Percentiles rank a stretch among this genome's conserved stretches.
These are phyloP conservation scores for Drosophila burlai DNA, from an alignment of 1,140 invertebrate species.

Conservation along the genomic window DNA sequence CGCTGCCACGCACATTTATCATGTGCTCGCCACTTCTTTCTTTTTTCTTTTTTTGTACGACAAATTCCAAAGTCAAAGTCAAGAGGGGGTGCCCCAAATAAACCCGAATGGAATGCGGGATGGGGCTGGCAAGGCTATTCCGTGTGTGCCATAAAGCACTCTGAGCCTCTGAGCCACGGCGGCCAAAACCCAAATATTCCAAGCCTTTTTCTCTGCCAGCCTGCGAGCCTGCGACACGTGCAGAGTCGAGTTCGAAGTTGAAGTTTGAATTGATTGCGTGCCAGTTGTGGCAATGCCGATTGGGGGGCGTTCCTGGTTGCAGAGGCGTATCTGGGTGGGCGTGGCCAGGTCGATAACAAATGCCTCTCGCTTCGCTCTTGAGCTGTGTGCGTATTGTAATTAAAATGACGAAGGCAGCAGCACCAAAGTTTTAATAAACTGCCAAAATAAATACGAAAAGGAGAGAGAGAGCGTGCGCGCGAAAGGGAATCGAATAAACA, in stretches of 20 bases:
- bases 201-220: constrained; percentile 15
- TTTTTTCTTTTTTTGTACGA: constrained; percentile 23
- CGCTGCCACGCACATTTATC: constrained; percentile 63
- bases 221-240: constrained; percentile 42
- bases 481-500: constrained; percentile 42
- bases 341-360: constrained; percentile 39
- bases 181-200: constrained; percentile 16
- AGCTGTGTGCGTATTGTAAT: constrained; percentile 62
- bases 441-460: constrained; percentile 69
- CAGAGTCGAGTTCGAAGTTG: constrained; percentile 54
- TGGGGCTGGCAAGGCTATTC: constrained; percentile 21
- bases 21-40: constrained; percentile 40
- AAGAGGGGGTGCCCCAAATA: constrained; percentile 33
- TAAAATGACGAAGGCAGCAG: constrained; percentile 73
- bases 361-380: constrained; percentile 29
- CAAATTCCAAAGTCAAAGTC: constrained; percentile 69
- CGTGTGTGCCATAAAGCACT: constrained; percentile 47
- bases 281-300: constrained; percentile 69
- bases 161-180: constrained; percentile 2
- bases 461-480: constrained; percentile 21
- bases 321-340: constrained; percentile 19
- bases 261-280: constrained; percentile 79
- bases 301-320: not conserved
- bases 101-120: constrained; percentile 36
- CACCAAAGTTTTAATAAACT: constrained; percentile 74